phyloP scores from a whole-genome alignment of 2,888 invertebrate species.

The Allygus modestus region DNA sequence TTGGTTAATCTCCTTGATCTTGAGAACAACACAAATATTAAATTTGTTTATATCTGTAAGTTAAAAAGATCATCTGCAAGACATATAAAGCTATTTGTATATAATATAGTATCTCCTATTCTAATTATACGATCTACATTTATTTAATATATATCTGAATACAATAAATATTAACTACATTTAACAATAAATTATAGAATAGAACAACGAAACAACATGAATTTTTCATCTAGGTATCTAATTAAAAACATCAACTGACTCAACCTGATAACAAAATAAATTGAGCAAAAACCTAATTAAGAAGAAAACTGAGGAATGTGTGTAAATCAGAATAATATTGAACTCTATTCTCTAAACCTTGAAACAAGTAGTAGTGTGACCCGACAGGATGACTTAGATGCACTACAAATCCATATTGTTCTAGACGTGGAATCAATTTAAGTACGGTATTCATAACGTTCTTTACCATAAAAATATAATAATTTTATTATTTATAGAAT shows the following conservation, averaged over 20 bases:
- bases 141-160: conserved; percentile 57
- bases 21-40: conserved; percentile 23
- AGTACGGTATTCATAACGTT: conserved; percentile 19
- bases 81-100: conserved; percentile 56
- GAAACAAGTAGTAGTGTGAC: neutral
- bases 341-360: neutral
- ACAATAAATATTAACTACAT: conserved; percentile 59
- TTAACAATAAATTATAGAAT: conserved; percentile 53
- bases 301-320: too few species aligned
- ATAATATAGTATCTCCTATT: conserved; percentile 52
- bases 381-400: neutral
- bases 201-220: conserved; percentile 18
- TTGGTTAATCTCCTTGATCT: conserved; percentile 27
- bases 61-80: conserved; percentile 50
- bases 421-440: neutral
- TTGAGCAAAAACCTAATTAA: conserved; percentile 14
- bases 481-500: neutral
- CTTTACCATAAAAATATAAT: conserved; percentile 36
- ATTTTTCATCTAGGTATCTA: neutral
- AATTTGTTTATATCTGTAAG: conserved; percentile 15
- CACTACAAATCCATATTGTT: neutral
- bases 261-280: neutral
- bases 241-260: conserved; percentile 19
- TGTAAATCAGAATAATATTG: too few species aligned
- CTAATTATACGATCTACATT: conserved; percentile 50